phyloP scores from a whole-genome alignment of 2,797 vertebrate species.

The Peromyscus attwateri region DNA sequence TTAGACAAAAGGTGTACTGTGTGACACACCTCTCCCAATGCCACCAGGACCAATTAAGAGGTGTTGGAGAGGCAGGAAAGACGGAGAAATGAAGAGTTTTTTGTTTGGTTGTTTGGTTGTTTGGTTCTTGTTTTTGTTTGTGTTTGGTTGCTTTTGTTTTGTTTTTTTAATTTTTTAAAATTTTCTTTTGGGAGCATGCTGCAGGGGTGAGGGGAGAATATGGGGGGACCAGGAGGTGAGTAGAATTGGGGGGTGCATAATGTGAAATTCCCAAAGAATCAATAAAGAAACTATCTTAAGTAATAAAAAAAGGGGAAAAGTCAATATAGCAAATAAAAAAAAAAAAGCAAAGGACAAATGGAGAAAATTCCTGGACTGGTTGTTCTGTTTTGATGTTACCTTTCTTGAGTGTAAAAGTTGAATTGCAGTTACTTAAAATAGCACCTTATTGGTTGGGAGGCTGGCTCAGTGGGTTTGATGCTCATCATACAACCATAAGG shows the following conservation, averaged over 20 bases:
- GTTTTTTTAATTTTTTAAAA: not conserved
- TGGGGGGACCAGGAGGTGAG: not conserved
- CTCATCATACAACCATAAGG: not conserved
- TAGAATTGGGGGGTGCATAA: not conserved
- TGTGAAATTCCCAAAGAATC: not conserved
- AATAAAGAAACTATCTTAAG: not conserved
- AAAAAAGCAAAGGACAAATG: not conserved
- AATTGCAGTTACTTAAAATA: slow-evolving; percentile 37
- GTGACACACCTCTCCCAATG: not conserved
- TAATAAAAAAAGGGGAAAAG: not conserved
- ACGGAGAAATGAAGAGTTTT: not conserved
- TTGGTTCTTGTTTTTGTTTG: not conserved
- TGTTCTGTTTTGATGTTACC: not conserved
- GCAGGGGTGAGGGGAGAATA: not conserved
- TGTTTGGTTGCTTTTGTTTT: not conserved
- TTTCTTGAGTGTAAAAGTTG: not conserved
- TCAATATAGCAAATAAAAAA: not conserved
- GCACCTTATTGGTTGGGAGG: not conserved
- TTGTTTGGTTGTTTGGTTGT: not conserved
- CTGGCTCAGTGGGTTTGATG: not conserved
- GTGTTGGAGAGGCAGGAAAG: not conserved
- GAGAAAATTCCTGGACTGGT: not conserved
- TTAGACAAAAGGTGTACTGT: not conserved
- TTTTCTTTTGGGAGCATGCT: not conserved
- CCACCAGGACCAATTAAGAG: not conserved